phyloP scores from a whole-genome alignment of 2,797 vertebrate genomes.

The Acanthurus lineatus region DNA sequence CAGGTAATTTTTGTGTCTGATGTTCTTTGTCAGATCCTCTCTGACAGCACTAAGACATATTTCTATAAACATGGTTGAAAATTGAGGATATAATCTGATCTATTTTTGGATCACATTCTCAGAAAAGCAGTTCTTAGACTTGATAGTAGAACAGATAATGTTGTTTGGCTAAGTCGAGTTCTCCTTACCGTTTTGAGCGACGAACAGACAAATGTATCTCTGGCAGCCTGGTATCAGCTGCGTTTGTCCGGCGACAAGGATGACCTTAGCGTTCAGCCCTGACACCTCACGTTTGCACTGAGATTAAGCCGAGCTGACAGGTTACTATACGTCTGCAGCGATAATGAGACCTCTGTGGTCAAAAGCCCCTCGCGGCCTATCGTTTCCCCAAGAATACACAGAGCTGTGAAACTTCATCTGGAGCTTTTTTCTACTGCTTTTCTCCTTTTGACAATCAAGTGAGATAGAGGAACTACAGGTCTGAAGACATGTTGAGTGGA shows the following conservation, averaged over 20 bases:
- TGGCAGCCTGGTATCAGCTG: slow-evolving; percentile 48
- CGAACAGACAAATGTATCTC: slow-evolving; percentile 3
- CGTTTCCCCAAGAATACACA: neutral
- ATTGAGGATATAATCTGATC: neutral
- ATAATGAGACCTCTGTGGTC: slow-evolving; percentile 51
- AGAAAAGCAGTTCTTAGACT: neutral
- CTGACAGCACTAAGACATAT: neutral
- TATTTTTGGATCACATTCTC: neutral
- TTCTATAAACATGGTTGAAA: neutral
- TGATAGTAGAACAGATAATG: neutral
- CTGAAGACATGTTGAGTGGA: slow-evolving; percentile 6
- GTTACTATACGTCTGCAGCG: slow-evolving; percentile 36
- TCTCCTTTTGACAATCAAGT: neutral
- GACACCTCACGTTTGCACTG: slow-evolving; percentile 37
- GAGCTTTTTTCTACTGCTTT: slow-evolving; percentile 1
- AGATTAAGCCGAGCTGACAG: slow-evolving; percentile 50
- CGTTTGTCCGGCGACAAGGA: neutral
- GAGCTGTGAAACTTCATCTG: slow-evolving; percentile 36
- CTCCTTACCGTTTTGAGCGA: slow-evolving; percentile 44
- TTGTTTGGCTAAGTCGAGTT: neutral
- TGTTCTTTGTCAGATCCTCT: neutral
- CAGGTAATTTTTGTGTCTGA: neutral
- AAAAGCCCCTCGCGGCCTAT: slow-evolving; percentile 19
- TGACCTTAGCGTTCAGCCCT: slow-evolving; percentile 43
- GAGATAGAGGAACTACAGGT: slow-evolving; percentile 49